Evolutionary conservation across 2,888 invertebrate species (phyloP).

Genomic region (Dysmachus trigonus): DNA sequence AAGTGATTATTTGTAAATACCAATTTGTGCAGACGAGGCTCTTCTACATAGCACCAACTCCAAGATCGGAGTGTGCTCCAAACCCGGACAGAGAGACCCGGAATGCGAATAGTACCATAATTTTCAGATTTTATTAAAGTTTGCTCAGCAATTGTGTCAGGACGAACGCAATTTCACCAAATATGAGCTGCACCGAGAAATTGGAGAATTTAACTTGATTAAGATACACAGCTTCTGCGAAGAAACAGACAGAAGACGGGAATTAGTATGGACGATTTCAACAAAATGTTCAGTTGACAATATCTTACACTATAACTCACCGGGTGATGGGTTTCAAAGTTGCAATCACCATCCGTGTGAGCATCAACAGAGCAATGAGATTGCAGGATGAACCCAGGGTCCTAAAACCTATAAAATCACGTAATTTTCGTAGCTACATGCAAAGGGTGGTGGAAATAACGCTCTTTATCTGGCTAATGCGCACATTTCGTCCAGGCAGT

Average conservation of each 20-base stretch:
- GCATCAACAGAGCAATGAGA: not conserved
- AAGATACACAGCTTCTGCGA: not conserved
- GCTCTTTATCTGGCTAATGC: not conserved
- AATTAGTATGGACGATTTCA: not conserved
- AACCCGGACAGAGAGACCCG: not conserved
- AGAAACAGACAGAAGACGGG: not conserved
- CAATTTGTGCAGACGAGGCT: constrained; percentile 16
- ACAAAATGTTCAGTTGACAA: not conserved
- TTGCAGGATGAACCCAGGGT: not conserved
- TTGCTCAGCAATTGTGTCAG: not conserved
- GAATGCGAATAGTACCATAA: not conserved
- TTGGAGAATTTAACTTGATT: not conserved
- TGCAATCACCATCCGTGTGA: not conserved
- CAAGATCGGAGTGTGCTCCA: not conserved
- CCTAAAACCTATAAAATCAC: not conserved
- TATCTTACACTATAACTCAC: not conserved
- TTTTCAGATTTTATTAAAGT: not conserved
- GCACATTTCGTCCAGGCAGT: not conserved
- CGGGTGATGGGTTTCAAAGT: not conserved
- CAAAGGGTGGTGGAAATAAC: not conserved
- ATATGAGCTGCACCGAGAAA: not conserved
- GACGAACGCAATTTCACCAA: not conserved
- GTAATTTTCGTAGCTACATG: not conserved
- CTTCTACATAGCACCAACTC: not conserved
- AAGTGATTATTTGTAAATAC: constrained; percentile 27